Conservation (phyloP, 2,113 vertebrate species). For the Tamias sibiricus region DNA sequence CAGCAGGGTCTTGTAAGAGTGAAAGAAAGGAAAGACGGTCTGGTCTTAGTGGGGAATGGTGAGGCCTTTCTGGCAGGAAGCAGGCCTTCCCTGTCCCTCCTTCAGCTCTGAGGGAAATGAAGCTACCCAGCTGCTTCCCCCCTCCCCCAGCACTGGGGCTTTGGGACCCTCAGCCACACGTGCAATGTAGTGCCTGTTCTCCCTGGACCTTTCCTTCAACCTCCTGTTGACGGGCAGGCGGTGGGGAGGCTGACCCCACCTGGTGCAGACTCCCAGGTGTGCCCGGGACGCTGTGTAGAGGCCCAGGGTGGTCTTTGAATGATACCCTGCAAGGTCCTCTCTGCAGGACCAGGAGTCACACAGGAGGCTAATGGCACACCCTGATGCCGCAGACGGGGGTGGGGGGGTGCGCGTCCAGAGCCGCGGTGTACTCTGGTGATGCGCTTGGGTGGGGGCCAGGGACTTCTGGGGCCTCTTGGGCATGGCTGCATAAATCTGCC, state of each 20-base stretch:
- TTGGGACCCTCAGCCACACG: background rate
- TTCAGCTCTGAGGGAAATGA: too few relatives aligned
- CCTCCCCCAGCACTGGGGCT: too few relatives aligned
- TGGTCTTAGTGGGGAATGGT: background rate
- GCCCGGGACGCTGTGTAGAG: background rate
- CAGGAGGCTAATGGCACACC: constrained; percentile 70
- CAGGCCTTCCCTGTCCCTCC: too few relatives aligned
- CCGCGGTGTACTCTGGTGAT: constrained; percentile 57
- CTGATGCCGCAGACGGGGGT: too few relatives aligned
- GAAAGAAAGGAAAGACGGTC: background rate
- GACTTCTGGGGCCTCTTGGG: too few relatives aligned
- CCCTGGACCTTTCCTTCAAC: background rate
- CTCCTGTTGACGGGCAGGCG: background rate
- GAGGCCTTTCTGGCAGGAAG: background rate
- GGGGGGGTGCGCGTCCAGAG: too few relatives aligned
- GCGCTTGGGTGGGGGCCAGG: too few relatives aligned
- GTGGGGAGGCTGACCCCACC: background rate
- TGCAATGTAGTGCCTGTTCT: fast-evolving
- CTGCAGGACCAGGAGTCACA: constrained; percentile 47
- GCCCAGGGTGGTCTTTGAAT: constrained; percentile 50
- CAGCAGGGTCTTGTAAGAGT: background rate
- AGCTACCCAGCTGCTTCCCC: too few relatives aligned
- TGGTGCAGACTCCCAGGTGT: background rate
- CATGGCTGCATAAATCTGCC: too few relatives aligned
- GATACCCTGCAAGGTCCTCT: constrained; percentile 58